These are phyloP conservation scores for Therioaphis trifolii DNA, from an alignment of 2,888 invertebrate genomes.

Conservation along the genomic window DNA sequence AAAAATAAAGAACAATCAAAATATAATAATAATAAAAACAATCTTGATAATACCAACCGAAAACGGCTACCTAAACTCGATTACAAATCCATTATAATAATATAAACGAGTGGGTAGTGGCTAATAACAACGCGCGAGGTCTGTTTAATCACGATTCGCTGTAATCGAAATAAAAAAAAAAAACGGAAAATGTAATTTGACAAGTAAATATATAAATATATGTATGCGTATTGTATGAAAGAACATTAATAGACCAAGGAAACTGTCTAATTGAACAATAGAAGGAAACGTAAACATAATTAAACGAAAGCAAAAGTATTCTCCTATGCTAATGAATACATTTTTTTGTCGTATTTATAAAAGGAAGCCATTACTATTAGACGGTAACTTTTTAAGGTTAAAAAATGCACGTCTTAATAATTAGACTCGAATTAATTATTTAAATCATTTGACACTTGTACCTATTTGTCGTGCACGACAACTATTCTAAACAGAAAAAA, in stretches of 20 bases:
- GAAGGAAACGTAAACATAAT: neutral
- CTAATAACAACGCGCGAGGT: neutral
- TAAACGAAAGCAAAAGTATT: neutral
- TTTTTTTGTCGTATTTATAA: neutral
- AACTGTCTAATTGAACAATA: neutral
- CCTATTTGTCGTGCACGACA: too few species aligned
- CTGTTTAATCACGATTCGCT: neutral
- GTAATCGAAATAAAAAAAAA: neutral
- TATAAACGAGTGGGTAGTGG: neutral
- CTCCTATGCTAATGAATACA: neutral
- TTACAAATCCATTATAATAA: slow-evolving; percentile 26
- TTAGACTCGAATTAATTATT: neutral
- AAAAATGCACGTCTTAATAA: neutral
- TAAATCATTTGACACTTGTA: too few species aligned
- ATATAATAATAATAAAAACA: neutral
- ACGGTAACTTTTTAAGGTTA: neutral
- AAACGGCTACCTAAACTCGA: slow-evolving; percentile 21
- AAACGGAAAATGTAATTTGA: neutral
- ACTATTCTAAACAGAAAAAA: too few species aligned
- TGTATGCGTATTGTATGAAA: neutral
- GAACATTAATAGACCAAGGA: neutral
- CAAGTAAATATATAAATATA: neutral
- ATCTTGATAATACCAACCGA: neutral
- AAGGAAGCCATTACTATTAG: neutral
- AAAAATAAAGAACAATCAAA: slow-evolving; percentile 41